A percentile compares a stretch with the other conserved stretches of the same genome.
Evolutionary conservation across 2,888 invertebrate genomes (phyloP).

Genomic region (Laspeyria flexula): DNA sequence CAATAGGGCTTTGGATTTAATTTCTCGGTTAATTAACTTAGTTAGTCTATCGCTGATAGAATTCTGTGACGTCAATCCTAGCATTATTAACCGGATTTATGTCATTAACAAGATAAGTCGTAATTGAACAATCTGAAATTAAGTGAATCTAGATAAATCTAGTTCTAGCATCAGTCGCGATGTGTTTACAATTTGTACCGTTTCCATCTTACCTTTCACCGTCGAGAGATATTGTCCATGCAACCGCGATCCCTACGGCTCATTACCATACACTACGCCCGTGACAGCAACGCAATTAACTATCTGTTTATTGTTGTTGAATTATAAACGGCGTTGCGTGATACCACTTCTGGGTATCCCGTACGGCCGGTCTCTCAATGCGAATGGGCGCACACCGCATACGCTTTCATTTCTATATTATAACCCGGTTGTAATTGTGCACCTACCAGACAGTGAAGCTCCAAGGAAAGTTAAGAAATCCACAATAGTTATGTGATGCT

Average conservation of each 20-base stretch:
- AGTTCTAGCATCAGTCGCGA: too few relatives aligned
- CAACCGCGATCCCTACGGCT: constrained; percentile 81
- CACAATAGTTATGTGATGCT: constrained; percentile 42
- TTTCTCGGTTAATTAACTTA: too few relatives aligned
- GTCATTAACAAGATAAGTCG: too few relatives aligned
- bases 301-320: constrained; percentile 86
- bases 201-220: constrained; percentile 80
- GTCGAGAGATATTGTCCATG: constrained; percentile 84
- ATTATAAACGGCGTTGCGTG: constrained; percentile 82
- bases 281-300: constrained; percentile 86
- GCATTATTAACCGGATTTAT: too few relatives aligned
- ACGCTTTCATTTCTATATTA: constrained; percentile 51
- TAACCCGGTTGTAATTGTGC: constrained; percentile 45
- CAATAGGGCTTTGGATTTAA: too few relatives aligned
- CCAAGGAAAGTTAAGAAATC: constrained; percentile 46
- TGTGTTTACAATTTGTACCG: constrained; percentile 49
- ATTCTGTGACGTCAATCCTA: too few relatives aligned
- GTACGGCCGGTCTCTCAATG: constrained; percentile 36
- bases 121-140: too few relatives aligned
- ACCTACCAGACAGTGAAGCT: constrained; percentile 34
- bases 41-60: too few relatives aligned
- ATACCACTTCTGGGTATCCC: constrained; percentile 58
- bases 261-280: constrained; percentile 85
- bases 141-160: too few relatives aligned
- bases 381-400: constrained; percentile 42